Evolutionary conservation across 2,113 vertebrate genomes (phyloP).

Genomic region (Sclerurus mexicanus): DNA sequence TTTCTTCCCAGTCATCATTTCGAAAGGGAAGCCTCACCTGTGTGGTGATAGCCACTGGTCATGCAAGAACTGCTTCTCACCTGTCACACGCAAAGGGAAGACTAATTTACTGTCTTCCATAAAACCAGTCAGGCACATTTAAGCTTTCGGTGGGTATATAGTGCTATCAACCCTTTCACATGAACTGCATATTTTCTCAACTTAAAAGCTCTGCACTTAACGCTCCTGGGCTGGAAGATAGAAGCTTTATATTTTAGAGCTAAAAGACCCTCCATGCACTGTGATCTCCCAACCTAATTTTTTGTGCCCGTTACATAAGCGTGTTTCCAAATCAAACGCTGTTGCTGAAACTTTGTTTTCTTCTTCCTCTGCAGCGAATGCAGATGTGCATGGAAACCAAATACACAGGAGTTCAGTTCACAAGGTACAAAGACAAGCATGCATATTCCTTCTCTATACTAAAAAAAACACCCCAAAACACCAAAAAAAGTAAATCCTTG

Average conservation of each 20-base stretch:
- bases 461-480: too few relatives aligned
- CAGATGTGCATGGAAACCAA: neutral
- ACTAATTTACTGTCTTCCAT: slow-evolving; percentile 68
- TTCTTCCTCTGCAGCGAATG: neutral
- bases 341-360: neutral
- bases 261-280: neutral
- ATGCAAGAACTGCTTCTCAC: slow-evolving; percentile 72
- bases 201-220: slow-evolving; percentile 44
- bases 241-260: neutral
- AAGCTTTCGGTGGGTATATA: slow-evolving; percentile 57
- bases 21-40: slow-evolving; percentile 72
- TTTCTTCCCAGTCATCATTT: slow-evolving; percentile 74
- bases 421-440: neutral
- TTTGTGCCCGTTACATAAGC: neutral
- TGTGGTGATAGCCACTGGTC: slow-evolving; percentile 58
- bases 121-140: slow-evolving; percentile 67
- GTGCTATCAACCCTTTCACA: slow-evolving; percentile 22
- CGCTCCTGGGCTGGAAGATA: neutral
- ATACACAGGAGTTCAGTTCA: neutral
- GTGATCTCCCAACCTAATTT: neutral
- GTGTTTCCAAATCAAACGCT: neutral
- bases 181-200: slow-evolving; percentile 48
- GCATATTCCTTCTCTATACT: neutral
- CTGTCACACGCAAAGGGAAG: slow-evolving; percentile 75
- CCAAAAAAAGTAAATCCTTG: neutral